Percentiles rank a stretch among this genome's conserved stretches.
These are phyloP conservation scores for Synergus japonicus DNA, from an alignment of 2,888 invertebrate genomes.

Conservation along the genomic window DNA sequence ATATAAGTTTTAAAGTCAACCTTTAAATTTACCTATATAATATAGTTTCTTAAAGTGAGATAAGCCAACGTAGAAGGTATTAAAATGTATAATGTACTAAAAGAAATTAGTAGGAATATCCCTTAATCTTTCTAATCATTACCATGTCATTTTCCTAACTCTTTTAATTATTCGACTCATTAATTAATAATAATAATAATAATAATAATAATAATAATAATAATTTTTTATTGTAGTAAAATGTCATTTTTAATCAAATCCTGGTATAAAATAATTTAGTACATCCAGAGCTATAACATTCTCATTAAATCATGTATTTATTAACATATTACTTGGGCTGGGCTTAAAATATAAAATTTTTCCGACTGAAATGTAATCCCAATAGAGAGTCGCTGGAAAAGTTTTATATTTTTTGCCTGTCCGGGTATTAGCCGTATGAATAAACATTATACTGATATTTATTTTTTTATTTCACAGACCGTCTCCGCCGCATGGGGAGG, in stretches of 20 bases:
- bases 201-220: no score
- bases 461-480: slow-evolving; percentile 78
- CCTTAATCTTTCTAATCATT: neutral
- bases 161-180: neutral
- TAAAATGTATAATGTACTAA: neutral
- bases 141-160: neutral
- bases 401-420: neutral
- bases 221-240: no score
- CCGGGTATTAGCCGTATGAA: neutral
- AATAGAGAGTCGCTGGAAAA: neutral
- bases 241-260: no score
- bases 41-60: neutral
- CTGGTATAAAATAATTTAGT: neutral
- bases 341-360: no score
- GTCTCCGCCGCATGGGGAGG: slow-evolving; percentile 88
- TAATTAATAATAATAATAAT: no score
- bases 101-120: neutral
- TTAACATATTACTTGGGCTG: no score
- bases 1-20: neutral
- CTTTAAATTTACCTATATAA: neutral
- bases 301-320: neutral
- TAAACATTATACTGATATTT: neutral
- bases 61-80: neutral
- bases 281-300: neutral
- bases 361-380: neutral